Evolutionary conservation across 2,888 invertebrate species (phyloP).

Genomic region (Zhengitettix transpicula): DNA sequence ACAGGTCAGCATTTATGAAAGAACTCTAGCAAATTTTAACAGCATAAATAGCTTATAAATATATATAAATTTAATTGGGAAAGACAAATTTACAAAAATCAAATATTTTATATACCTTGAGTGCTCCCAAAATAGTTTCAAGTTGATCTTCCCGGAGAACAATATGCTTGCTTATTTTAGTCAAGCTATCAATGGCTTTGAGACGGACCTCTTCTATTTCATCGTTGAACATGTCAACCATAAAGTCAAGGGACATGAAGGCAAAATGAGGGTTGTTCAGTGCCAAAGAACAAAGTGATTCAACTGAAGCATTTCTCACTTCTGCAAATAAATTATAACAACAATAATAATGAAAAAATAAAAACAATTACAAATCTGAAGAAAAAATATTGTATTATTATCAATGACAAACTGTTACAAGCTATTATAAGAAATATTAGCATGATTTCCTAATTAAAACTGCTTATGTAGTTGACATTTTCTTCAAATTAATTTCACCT

Average conservation of each 20-base stretch:
- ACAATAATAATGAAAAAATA: not conserved
- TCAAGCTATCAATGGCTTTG: slow-evolving; percentile 85
- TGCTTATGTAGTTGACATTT: not conserved
- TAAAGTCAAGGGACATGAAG: slow-evolving; percentile 75
- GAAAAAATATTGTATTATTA: too few species aligned
- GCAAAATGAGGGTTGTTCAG: slow-evolving; percentile 72
- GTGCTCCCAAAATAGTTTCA: slow-evolving; percentile 82
- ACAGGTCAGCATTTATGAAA: too few species aligned
- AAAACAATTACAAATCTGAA: not conserved
- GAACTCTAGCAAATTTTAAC: too few species aligned
- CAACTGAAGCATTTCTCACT: slow-evolving; percentile 88
- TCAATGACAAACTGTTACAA: too few species aligned
- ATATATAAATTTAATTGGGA: too few species aligned
- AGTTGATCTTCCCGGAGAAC: slow-evolving; percentile 86
- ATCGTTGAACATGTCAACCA: slow-evolving; percentile 99
- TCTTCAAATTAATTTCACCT: not conserved
- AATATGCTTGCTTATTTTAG: slow-evolving; percentile 76
- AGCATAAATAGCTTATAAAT: too few species aligned
- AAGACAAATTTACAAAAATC: too few species aligned
- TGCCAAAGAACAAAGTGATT: slow-evolving; percentile 81
- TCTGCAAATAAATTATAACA: slow-evolving; percentile 31
- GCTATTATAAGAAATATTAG: not conserved
- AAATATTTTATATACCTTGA: slow-evolving; percentile 45
- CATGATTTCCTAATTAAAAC: slow-evolving; percentile 4
- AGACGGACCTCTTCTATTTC: slow-evolving; percentile 94